A percentile compares a stretch with the other conserved stretches of the same genome.
phyloP scores from a whole-genome alignment of 1,140 invertebrate species.

The Bactericera cockerelli region DNA sequence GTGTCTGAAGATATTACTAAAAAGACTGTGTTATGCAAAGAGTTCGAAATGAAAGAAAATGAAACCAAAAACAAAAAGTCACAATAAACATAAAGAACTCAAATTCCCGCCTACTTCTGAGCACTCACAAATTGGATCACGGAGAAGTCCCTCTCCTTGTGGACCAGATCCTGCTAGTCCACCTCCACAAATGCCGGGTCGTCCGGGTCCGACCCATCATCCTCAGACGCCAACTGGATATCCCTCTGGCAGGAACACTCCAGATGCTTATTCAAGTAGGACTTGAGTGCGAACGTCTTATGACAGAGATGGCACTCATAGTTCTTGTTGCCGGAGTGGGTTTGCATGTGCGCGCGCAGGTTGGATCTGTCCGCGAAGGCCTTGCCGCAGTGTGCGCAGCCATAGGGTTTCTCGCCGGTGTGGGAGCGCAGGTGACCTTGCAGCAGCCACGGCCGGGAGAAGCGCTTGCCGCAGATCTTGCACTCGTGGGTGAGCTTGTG shows the following conservation, averaged over 20 bases:
- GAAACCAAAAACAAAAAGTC: no score
- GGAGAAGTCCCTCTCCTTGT: neutral
- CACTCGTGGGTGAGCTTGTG: conserved; percentile 82
- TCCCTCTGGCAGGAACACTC: conserved; percentile 73
- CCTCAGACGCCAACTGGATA: conserved; percentile 20
- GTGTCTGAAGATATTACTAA: no score
- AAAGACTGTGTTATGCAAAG: no score
- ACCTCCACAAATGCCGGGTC: conserved; percentile 21
- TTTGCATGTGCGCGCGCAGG: conserved; percentile 85
- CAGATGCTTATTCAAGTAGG: conserved; percentile 92
- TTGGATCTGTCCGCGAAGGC: conserved; percentile 95
- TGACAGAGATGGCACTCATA: conserved; percentile 77
- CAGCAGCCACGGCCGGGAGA: conserved; percentile 82
- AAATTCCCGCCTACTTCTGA: no score
- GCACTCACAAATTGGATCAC: conserved; percentile 4
- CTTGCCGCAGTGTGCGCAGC: conserved; percentile 96
- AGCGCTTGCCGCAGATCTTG: conserved; percentile 79
- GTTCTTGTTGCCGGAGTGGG: conserved; percentile 78
- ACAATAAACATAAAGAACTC: no score
- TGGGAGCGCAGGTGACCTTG: conserved; percentile 90
- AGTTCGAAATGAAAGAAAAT: no score
- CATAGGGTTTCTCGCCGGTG: conserved; percentile 97
- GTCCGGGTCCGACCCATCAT: conserved; percentile 14
- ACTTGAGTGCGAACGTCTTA: conserved; percentile 90
- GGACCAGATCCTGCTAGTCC: conserved; percentile 21